phyloP scores from a whole-genome alignment of 2,797 vertebrate genomes.

The Enteromius argenteus region DNA sequence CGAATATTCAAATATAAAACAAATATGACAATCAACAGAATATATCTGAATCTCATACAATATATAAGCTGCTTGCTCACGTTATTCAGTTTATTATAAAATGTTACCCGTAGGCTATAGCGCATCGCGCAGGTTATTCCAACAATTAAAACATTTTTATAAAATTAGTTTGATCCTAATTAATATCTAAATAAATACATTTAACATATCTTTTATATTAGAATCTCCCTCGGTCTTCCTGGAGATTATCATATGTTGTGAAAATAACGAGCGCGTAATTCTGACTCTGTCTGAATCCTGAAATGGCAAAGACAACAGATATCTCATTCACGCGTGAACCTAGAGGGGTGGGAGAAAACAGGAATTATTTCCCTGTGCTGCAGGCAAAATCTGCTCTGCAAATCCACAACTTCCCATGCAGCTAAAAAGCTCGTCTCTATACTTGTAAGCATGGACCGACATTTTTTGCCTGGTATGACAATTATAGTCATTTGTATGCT shows the following conservation, averaged over 20 bases:
- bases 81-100: not conserved
- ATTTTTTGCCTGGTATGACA: conserved; percentile 67
- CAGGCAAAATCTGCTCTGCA: conserved; percentile 74
- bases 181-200: not conserved
- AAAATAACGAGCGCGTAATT: not conserved
- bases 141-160: not conserved
- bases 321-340: conserved; percentile 60
- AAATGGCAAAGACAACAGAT: conserved; percentile 60
- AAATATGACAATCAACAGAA: not conserved
- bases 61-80: not conserved
- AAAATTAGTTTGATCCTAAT: not conserved
- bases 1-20: not conserved
- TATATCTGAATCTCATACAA: not conserved
- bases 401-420: conserved; percentile 73
- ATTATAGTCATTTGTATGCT: conserved; percentile 72
- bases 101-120: not conserved
- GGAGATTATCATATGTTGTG: not conserved
- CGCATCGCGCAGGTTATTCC: not conserved
- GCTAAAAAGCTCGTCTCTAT: conserved; percentile 62
- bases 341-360: conserved; percentile 47
- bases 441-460: conserved; percentile 54
- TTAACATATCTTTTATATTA: not conserved
- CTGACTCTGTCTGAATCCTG: conserved; percentile 64
- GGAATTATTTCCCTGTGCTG: conserved; percentile 70
- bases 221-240: not conserved